Percentiles rank a stretch among this genome's conserved stretches.
phyloP scores from a whole-genome alignment of 2,797 vertebrate species.

The Sylvilagus floridanus region DNA sequence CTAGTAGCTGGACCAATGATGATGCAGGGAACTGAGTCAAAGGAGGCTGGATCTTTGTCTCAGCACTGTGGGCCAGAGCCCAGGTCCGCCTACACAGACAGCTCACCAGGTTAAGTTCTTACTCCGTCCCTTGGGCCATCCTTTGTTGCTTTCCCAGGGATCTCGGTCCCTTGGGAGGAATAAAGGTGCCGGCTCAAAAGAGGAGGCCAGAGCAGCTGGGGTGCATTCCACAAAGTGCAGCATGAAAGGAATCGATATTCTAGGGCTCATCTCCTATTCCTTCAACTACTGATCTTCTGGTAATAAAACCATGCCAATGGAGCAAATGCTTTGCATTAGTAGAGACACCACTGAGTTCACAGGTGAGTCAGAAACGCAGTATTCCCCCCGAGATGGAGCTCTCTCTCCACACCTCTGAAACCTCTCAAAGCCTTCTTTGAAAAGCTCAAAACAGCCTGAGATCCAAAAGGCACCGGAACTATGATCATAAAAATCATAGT shows the following conservation, averaged over 20 bases:
- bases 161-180: background rate
- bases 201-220: background rate
- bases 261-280: background rate
- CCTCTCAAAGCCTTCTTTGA: background rate
- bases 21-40: background rate
- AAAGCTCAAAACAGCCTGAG: background rate
- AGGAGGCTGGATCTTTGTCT: background rate
- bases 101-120: background rate
- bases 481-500: constrained; percentile 14
- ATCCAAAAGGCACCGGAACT: background rate
- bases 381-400: background rate
- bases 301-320: background rate
- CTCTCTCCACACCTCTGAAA: background rate
- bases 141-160: background rate
- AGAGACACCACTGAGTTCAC: background rate
- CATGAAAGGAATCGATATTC: background rate
- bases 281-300: background rate
- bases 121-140: background rate
- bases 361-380: fast-evolving
- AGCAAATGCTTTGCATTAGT: background rate
- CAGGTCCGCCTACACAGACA: background rate
- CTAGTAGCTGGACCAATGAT: background rate
- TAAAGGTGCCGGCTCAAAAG: background rate
- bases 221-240: background rate
- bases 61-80: background rate